Evolutionary conservation across 1,140 invertebrate species (phyloP), one percentile per base, ranked within the genome.

Genomic region (Drosophila bifasciata): DNA sequence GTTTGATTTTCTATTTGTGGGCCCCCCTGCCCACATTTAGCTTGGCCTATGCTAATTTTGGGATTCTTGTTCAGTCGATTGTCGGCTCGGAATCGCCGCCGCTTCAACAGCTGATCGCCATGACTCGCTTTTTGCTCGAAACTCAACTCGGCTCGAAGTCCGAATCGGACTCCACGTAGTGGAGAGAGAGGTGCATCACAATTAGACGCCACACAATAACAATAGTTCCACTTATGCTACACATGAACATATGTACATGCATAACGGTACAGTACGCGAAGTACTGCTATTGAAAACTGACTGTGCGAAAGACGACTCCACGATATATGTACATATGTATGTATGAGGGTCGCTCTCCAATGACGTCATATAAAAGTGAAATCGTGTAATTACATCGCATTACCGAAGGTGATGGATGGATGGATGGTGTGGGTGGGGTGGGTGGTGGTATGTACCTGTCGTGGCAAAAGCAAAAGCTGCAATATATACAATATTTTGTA

Each of bases 311-410:
- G 28, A 48, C 46, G 44, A 58, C 28, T 32, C 28, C 28, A 16
- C 16, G 32, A 19, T 19, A 45, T 57, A 69, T n/a, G n/a, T n/a
- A n/a, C n/a, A n/a, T n/a, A n/a, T n/a, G n/a, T n/a, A n/a, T n/a
- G n/a, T n/a, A n/a, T 76, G 69, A 40, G 67, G 72, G 67, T 81
- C 67, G 64, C 49, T 79, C 48, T 75, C 41, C 16, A 61, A 69
- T 76, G 67, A 90, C 81, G 67, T 83, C 61, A 77, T 46, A 58
- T 32, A 48, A 76, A 80, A 85, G 80, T 85, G 81, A 85, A 85
- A 86, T 86, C 77, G 60, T 64, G 25, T n/a, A 74, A 59, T 67
- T 67, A 46, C 28, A 68, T 28, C 3, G 40, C 19, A 17, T 25
- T 51, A 6, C 45, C 50, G n/a, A 46, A 59, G 51, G 46, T 52